These are phyloP conservation scores for Chaetodon trifascialis DNA, from an alignment of 2,113 vertebrate genomes.

Conservation along the genomic window DNA sequence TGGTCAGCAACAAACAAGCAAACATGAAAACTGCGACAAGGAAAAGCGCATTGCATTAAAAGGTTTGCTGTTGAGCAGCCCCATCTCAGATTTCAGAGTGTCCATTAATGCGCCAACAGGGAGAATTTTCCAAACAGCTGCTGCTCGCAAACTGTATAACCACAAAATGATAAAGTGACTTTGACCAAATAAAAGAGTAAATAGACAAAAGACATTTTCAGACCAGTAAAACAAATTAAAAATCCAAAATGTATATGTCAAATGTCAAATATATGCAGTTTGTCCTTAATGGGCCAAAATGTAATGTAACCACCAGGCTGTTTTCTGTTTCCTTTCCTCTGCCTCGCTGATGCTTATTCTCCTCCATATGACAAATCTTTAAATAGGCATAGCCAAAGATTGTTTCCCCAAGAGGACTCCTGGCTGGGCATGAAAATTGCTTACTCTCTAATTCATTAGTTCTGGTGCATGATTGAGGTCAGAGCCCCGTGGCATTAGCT, in stretches of 20 bases:
- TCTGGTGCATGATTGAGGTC: slow-evolving; percentile 77
- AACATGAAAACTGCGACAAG: background rate
- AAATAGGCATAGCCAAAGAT: slow-evolving; percentile 81
- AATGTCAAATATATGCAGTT: background rate
- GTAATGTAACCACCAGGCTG: background rate
- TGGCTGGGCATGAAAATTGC: slow-evolving; percentile 72
- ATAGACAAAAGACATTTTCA: background rate
- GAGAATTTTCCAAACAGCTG: background rate
- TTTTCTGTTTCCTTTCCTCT: slow-evolving; percentile 28
- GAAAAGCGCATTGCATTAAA: background rate
- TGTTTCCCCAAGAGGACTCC: slow-evolving; percentile 70
- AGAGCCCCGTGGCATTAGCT: slow-evolving; percentile 61
- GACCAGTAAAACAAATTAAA: background rate
- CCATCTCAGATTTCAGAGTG: background rate
- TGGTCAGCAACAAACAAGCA: background rate
- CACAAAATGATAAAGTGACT: slow-evolving; percentile 14
- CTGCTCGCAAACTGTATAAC: background rate
- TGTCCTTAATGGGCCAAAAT: background rate
- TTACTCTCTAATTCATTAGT: slow-evolving; percentile 80
- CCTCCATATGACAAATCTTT: slow-evolving; percentile 74
- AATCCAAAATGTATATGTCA: background rate
- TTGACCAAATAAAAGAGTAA: background rate
- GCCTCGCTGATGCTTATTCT: slow-evolving; percentile 39
- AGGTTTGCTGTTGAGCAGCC: background rate
- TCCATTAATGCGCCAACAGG: background rate